These are phyloP conservation scores for Heterotis niloticus DNA, from an alignment of 2,113 vertebrate genomes.

Conservation along the genomic window DNA sequence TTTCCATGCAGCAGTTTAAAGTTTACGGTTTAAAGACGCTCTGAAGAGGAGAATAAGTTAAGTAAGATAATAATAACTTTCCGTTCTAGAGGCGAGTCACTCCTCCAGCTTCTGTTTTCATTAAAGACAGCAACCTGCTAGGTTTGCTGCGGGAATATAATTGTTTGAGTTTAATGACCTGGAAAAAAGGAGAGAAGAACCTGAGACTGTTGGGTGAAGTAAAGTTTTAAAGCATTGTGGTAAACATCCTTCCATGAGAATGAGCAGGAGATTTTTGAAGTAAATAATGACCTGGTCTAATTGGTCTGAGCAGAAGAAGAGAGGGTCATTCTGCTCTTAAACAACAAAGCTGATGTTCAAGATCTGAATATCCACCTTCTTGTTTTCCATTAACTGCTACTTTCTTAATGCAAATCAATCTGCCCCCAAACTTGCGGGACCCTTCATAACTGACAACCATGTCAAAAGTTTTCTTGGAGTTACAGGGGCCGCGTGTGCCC, in stretches of 20 bases:
- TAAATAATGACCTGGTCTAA: constrained; percentile 27
- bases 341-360: constrained; percentile 17
- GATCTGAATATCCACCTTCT: neutral
- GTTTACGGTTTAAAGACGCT: neutral
- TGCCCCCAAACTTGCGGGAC: constrained; percentile 9
- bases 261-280: constrained; percentile 16
- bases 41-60: neutral
- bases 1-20: neutral
- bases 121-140: constrained; percentile 23
- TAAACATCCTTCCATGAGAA: constrained; percentile 33
- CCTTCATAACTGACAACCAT: constrained; percentile 6
- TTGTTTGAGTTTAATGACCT: constrained; percentile 48
- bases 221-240: constrained; percentile 19
- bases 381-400: constrained; percentile 30
- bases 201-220: constrained; percentile 26
- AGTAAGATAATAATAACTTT: constrained; percentile 20
- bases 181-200: constrained; percentile 22
- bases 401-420: constrained; percentile 35
- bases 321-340: constrained; percentile 20
- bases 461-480: neutral
- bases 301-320: constrained; percentile 26
- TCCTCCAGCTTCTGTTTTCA: constrained; percentile 27
- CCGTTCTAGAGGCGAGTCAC: constrained; percentile 6
- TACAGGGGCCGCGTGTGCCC: neutral
- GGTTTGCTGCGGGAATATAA: constrained; percentile 36